Conservation (phyloP, 2,888 invertebrate genomes). For the Pardosa pseudoannulata region DNA sequence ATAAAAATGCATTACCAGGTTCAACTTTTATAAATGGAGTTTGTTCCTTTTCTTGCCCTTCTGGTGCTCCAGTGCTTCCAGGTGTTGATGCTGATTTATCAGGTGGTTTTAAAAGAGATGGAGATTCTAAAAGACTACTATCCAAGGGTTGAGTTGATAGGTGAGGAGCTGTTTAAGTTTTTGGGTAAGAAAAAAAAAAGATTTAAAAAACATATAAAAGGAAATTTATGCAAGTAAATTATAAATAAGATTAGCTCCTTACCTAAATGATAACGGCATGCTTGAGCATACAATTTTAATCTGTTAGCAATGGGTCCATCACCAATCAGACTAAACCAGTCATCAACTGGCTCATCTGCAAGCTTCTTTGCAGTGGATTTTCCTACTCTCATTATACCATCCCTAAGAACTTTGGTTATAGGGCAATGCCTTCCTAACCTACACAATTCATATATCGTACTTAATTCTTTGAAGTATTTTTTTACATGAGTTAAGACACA, state of each 20-base stretch:
- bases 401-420: conserved; percentile 87
- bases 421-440: conserved; percentile 95
- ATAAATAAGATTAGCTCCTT: no score
- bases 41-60: conserved; percentile 63
- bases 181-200: not conserved
- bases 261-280: conserved; percentile 84
- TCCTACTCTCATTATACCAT: conserved; percentile 91
- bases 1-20: conserved; percentile 28
- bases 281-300: conserved; percentile 90
- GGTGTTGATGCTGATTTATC: conserved; percentile 80
- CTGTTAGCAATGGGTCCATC: conserved; percentile 88
- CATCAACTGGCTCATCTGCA: conserved; percentile 85
- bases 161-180: conserved; percentile 81
- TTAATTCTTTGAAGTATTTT: conserved; percentile 93
- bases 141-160: conserved; percentile 86
- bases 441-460: conserved; percentile 95
- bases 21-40: conserved; percentile 64
- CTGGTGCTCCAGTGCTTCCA: conserved; percentile 78
- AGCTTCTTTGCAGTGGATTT: conserved; percentile 82
- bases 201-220: no score
- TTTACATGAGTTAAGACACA: conserved; percentile 87
- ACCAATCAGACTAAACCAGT: conserved; percentile 86
- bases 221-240: no score
- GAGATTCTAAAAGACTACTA: conserved; percentile 84
- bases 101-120: conserved; percentile 73